Base-by-base conservation (phyloP, 2,797 vertebrate species). In the Alfaro cultratus region DNA sequence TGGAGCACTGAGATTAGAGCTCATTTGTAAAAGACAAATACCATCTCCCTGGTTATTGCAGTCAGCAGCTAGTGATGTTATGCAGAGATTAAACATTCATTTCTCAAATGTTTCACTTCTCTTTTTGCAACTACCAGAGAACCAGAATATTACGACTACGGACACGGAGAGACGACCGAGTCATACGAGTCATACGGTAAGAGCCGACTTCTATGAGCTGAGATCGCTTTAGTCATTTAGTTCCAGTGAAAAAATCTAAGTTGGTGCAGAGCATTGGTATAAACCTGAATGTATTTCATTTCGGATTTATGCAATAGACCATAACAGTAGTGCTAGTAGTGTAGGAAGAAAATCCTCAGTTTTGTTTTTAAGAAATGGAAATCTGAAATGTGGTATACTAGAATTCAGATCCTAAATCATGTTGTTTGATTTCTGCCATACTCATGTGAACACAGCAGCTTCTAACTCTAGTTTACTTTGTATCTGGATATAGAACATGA, bases 71-170 rank as follows among this genome's bases (percentile, higher is more conserved):
- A 72, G 84, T 83, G 74, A 81, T 86, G 80, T 82, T 89, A 15
- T 89, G 34, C 64, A 76, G 75, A 90, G 74, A 90, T 87, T 78
- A 80, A 86, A 86, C 75, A 45, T 73, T 6, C 46, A 62, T 80
- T 60, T 74, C 12, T 82, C 41, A 9, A 46, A 36, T 46, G 16
- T 21, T 23, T 45, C 64, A 72, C 89, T 84, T 81, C 78, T 77
- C 76, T 62, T 75, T 90, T 82, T 83, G 77, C 68, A 80, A 83
- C 87, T 79, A 81, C 43, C 94, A 99, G 98, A 94, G 98, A 99
- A 80, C 96, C 97, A 85, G 98, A 99, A 93, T 99, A 99, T 95
- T 99, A 99, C 80, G 98, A 99, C 93, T 99, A 99, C 79, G 98
- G 98, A 94, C 98, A 99, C 4, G 98, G 98, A 87, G 98, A 99